Conservation (phyloP, 2,113 vertebrate species). For the Bambusicola thoracicus region DNA sequence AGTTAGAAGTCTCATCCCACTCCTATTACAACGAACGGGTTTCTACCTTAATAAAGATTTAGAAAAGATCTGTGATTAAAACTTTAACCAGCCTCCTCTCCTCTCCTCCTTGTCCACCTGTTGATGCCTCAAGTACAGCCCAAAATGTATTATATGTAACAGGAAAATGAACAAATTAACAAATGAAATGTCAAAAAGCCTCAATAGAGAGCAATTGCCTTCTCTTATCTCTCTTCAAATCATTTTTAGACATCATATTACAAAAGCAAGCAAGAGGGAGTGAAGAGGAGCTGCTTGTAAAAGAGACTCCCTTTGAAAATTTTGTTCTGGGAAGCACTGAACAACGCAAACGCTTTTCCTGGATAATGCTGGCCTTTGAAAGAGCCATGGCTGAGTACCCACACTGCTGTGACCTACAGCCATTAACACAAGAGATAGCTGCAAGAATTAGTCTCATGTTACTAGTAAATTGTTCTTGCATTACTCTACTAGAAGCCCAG, state of each 20-base stretch:
- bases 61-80: background rate
- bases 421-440: background rate
- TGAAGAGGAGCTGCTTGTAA: background rate
- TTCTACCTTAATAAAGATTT: background rate
- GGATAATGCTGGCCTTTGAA: background rate
- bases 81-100: too few species aligned
- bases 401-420: background rate
- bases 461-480: background rate
- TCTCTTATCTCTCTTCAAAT: background rate
- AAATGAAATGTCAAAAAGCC: background rate
- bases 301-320: background rate
- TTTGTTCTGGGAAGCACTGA: background rate
- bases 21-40: background rate
- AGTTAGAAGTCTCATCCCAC: background rate
- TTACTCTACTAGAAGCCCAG: background rate
- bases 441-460: background rate
- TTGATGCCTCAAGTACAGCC: background rate
- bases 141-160: background rate
- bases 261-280: background rate
- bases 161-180: background rate
- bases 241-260: background rate
- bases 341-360: fast-evolving
- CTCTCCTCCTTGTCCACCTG: background rate
- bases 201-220: background rate
- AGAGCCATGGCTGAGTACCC: background rate